Evolutionary conservation across 2,888 invertebrate genomes (phyloP).

Genomic region (Myopa testacea): DNA sequence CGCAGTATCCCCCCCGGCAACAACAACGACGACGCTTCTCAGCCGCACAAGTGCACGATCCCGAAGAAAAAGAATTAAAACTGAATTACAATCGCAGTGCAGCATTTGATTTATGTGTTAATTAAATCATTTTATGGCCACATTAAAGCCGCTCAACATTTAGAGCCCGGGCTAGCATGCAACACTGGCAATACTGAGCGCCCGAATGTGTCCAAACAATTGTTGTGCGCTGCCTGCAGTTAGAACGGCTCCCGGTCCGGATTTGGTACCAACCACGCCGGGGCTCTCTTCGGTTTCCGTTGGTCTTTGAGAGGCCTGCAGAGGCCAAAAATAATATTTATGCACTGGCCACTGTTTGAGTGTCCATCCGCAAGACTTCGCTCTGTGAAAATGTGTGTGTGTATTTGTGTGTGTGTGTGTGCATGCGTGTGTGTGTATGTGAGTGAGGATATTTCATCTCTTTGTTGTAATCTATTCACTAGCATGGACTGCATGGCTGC

Average conservation of each 20-base stretch:
- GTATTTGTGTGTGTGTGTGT: neutral
- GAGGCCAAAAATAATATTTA: conserved; percentile 42
- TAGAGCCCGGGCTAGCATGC: conserved; percentile 41
- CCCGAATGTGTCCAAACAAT: conserved; percentile 16
- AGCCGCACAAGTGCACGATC: conserved; percentile 31
- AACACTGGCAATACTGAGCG: neutral
- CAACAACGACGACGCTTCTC: neutral
- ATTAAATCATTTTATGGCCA: conserved; percentile 62
- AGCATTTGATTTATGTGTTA: conserved; percentile 61
- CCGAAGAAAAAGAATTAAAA: conserved; percentile 53
- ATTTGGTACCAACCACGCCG: neutral
- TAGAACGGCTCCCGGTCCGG: neutral
- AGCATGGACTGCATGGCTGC: neutral
- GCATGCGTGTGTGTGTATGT: neutral
- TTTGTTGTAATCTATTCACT: conserved; percentile 19
- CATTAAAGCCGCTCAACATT: conserved; percentile 53
- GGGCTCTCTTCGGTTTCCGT: neutral
- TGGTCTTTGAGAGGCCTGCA: conserved; percentile 23
- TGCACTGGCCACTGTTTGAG: conserved; percentile 29
- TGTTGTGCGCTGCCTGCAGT: conserved; percentile 8
- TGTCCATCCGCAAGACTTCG: neutral
- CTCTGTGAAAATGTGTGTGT: neutral
- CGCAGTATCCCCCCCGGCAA: neutral
- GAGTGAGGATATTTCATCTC: neutral
- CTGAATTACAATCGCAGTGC: conserved; percentile 56